Base-by-base conservation (phyloP, 2,888 invertebrate genomes). In the Lottia gigantea region DNA sequence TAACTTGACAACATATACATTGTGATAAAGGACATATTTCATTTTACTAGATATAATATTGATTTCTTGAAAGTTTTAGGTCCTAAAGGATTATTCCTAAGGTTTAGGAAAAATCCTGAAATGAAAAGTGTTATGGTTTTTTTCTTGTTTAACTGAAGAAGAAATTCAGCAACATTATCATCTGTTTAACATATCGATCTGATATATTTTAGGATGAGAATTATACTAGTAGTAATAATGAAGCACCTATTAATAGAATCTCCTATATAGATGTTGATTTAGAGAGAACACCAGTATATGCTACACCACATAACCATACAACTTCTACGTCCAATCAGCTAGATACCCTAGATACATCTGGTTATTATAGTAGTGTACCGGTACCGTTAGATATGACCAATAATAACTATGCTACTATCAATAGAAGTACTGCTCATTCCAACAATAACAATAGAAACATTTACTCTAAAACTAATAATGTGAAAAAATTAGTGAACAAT, bases 281-380 rank as follows among this genome's bases (percentile, higher is more conserved):
- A 55, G 72, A 74, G 12, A 66, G 71, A 61, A 68, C 70, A 19
- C 70, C 66, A 23, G 75, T 73, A 0, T 80, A 81, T 66, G 80
- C 80, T 14, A 78, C 78, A 19, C 81, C 80, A 14, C 76, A 73
- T 26, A 74, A 78, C 65, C 74, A 75, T 67, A 75, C 70, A 26
- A 71, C 70, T 46, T 75, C 75, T 64, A 73, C 76, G 47, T 70
- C 71, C 26, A 66, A 74, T 62, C 74, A 73, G 47, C 77, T 77
- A 68, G 76, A 75, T 68, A 76, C 77, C 14, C 61, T 66, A 19
- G 69, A 72, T 61, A 74, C 66, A 23, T 75, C 81, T 19, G 78
- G 79, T 46, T 81, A 80, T 62, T 85, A 85, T 74, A 85, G 83
- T 73, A 82, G 82, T 69, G 81, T 83, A 8, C 82, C 83, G 3